Base-by-base conservation (phyloP, 2,113 vertebrate genomes). In the Microcebus griseorufus region DNA sequence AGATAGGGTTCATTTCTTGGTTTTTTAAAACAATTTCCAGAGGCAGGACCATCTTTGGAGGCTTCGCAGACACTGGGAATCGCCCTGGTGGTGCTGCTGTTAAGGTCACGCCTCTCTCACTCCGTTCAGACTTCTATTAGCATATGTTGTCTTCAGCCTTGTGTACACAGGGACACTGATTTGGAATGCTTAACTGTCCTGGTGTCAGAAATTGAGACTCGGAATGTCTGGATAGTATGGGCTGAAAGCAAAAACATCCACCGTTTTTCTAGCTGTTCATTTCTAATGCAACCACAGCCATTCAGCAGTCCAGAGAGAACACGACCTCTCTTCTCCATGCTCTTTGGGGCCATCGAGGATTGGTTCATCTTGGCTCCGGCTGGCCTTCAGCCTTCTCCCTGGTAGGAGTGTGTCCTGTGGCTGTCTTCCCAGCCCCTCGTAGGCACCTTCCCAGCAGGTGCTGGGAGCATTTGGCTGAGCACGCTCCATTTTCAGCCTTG, bases 371-470 rank as follows among this genome's bases (percentile, higher is more conserved):
- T 96, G 97, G 92, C 94, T 95, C 65, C 37, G 10, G 0, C 65
- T 88, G 8, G 1, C 83, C 87, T 91, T 85, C 72, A n/a, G 76
- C 95, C 90, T 95, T 88, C 80, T 53, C 87, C 60, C 84, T 91
- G 94, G 95, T 86, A 88, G 95, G 72, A 88, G 67, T 2, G 0
- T 20, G 34, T 60, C 92, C 83, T 53, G 29, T 95, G 97, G 96
- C 96, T 85, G 3, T 83, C 94, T 93, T 92, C 96, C 97, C 90
- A 34, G 94, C 13, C 90, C 88, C 81, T 95, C 93, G 72, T 92
- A 70, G 92, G 94, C 97, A 55, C 96, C n/a, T 96, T 95, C 95
- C 94, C 97, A 92, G 92, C 29, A 92, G 95, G 81, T 45, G 42
- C 90, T 10, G 37, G 12, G 83, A 95, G 65, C 65, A 0, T 65